A percentile compares a stretch with the other conserved stretches of the same genome.
These are phyloP conservation scores for Barypeithes pellucidus DNA, from an alignment of 2,888 invertebrate genomes.

Conservation along the genomic window DNA sequence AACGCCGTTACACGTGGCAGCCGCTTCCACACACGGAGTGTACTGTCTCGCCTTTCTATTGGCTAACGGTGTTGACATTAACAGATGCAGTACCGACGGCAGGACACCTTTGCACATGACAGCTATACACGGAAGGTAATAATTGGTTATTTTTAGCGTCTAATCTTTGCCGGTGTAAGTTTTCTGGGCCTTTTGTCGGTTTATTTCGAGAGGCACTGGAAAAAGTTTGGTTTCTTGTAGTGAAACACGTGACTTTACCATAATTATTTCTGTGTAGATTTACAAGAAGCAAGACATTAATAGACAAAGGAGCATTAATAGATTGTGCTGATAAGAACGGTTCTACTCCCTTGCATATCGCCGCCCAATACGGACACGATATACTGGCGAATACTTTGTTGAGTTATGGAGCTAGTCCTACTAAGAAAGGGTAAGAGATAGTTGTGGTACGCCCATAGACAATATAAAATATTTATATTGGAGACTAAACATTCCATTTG, in stretches of 20 bases:
- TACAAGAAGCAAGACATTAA: slow-evolving; percentile 75
- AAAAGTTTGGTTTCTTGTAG: too few relatives aligned
- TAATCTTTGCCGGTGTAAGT: too few relatives aligned
- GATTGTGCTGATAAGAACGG: slow-evolving; percentile 75
- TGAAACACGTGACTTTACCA: too few relatives aligned
- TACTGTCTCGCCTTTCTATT: slow-evolving; percentile 75
- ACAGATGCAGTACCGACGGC: slow-evolving; percentile 75
- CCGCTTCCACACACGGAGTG: slow-evolving; percentile 76
- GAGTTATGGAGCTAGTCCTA: slow-evolving; percentile 71
- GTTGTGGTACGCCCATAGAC: too few relatives aligned
- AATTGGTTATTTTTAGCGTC: too few relatives aligned
- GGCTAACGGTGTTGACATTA: slow-evolving; percentile 72
- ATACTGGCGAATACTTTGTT: slow-evolving; percentile 73
- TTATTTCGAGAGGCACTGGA: too few relatives aligned
- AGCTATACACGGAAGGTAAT: slow-evolving; percentile 75
- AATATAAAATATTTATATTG: too few relatives aligned
- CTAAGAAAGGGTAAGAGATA: slow-evolving; percentile 67
- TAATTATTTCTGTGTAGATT: slow-evolving; percentile 65
- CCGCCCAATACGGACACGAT: slow-evolving; percentile 77
- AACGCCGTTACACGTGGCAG: slow-evolving; percentile 76
- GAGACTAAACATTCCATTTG: too few relatives aligned
- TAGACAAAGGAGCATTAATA: slow-evolving; percentile 75
- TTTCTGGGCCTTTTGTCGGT: too few relatives aligned
- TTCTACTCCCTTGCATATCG: slow-evolving; percentile 77
- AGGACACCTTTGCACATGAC: slow-evolving; percentile 79